These are phyloP conservation scores for Prolemur simus DNA, from an alignment of 2,113 vertebrate genomes.

Conservation along the genomic window DNA sequence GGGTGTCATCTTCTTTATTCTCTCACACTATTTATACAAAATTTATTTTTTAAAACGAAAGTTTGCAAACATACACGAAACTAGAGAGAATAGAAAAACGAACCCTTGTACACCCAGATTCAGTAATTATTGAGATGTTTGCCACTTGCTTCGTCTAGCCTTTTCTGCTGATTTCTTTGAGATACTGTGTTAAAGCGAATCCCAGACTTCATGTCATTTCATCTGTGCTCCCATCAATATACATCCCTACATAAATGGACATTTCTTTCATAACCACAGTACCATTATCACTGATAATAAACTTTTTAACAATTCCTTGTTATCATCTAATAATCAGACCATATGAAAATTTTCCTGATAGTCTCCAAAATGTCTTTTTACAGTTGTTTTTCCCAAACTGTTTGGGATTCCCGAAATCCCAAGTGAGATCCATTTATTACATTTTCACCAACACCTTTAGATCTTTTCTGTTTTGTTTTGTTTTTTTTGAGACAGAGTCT, in stretches of 20 bases:
- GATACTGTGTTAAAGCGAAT: not conserved
- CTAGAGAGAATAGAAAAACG: not conserved
- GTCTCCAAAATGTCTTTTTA: not conserved
- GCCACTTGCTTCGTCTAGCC: not conserved
- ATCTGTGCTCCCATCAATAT: not conserved
- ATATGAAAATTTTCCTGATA: not conserved
- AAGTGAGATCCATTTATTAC: not conserved
- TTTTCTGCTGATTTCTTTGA: slow-evolving; percentile 1
- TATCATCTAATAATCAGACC: not conserved
- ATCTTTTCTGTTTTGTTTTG: not conserved
- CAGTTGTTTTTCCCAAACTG: not conserved
- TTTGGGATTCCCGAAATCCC: not conserved
- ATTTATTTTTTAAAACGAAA: not conserved
- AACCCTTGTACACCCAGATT: not conserved
- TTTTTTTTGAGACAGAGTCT: too few relatives aligned
- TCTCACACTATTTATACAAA: not conserved
- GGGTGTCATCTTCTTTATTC: not conserved
- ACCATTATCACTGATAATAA: not conserved
- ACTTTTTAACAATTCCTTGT: not conserved
- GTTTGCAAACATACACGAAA: not conserved
- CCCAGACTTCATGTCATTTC: not conserved
- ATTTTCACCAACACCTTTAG: not conserved
- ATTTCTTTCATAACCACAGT: not conserved
- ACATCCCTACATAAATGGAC: not conserved
- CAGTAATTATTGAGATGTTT: not conserved